These are phyloP conservation scores for Takifugu ocellatus DNA, from an alignment of 2,797 vertebrate genomes.

Conservation along the genomic window DNA sequence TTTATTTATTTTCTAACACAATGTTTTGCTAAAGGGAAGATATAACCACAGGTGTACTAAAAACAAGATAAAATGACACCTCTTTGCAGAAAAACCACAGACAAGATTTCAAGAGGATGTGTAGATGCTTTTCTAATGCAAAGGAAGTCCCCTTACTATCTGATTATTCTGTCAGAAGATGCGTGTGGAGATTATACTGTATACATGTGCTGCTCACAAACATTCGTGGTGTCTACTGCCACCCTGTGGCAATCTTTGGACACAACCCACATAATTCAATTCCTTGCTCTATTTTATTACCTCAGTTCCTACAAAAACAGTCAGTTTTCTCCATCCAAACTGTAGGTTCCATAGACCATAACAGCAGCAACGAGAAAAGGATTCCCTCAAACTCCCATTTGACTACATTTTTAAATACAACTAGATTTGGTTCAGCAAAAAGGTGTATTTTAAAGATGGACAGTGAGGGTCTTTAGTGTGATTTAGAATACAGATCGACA, in stretches of 20 bases:
- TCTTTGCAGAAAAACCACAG: background rate
- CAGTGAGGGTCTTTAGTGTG: background rate
- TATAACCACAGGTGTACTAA: no score
- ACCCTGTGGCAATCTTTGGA: slow-evolving; percentile 31
- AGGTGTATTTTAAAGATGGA: no score
- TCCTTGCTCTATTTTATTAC: background rate
- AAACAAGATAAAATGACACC: background rate
- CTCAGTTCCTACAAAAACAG: background rate
- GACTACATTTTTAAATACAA: no score
- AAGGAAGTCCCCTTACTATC: background rate
- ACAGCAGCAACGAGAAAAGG: no score
- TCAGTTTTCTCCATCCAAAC: background rate
- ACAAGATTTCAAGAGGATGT: no score
- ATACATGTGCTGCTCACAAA: background rate
- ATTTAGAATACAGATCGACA: slow-evolving; percentile 35
- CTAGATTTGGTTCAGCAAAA: no score
- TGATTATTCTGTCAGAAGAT: background rate
- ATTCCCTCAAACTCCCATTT: no score
- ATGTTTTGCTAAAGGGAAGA: background rate
- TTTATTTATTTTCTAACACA: background rate
- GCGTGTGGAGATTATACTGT: no score
- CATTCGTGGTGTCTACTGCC: slow-evolving; percentile 29
- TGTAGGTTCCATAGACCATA: no score
- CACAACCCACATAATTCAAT: background rate
- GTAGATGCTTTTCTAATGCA: background rate